Evolutionary conservation across 2,797 vertebrate genomes (phyloP).

Genomic region (Bradypus variegatus): DNA sequence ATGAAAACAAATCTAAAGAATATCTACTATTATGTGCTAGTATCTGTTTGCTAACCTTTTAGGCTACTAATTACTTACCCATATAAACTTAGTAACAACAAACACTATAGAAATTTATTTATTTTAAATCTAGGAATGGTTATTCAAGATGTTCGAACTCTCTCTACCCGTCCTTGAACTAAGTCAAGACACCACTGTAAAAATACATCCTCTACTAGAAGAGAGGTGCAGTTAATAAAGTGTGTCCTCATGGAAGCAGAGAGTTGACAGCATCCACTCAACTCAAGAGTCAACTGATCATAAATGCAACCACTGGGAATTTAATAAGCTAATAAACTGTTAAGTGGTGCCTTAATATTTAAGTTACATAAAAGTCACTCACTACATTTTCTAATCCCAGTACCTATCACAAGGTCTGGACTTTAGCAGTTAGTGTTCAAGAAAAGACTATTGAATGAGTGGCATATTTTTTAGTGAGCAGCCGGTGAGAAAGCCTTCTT

Average conservation of each 20-base stretch:
- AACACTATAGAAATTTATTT: neutral
- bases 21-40: neutral
- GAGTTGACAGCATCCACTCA: neutral
- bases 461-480: conserved; percentile 5
- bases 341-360: neutral
- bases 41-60: neutral
- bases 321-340: conserved; percentile 27
- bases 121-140: neutral
- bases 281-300: conserved; percentile 38
- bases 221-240: neutral
- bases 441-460: neutral
- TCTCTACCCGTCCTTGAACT: neutral
- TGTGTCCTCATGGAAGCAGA: neutral
- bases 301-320: neutral
- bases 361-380: conserved; percentile 17
- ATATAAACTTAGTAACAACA: neutral
- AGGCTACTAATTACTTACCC: neutral
- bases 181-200: neutral
- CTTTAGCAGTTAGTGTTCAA: neutral
- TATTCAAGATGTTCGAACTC: neutral
- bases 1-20: neutral
- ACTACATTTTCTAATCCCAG: neutral
- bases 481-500: conserved; percentile 13
- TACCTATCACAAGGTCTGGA: neutral
- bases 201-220: neutral